Evolutionary conservation across 1,140 invertebrate genomes (phyloP), one percentile per base, ranked within the genome.

Genomic region (Neotoxoptera formosana): DNA sequence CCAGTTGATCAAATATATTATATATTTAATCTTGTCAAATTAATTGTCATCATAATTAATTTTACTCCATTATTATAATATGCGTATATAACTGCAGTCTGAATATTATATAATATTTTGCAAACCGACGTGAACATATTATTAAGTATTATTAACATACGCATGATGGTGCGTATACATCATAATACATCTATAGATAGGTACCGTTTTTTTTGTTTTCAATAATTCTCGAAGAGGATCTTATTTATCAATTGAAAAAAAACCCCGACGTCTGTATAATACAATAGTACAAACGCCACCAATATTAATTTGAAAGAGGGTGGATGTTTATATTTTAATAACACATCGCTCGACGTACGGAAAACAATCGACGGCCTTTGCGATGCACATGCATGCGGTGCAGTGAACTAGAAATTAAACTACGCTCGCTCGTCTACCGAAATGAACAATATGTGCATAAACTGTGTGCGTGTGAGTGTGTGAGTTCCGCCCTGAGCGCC

Each of bases 361-460:
- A 90, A 90, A 90, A 90, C 53, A 67, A 90, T 67, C 23, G 53
- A 90, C 88, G 36, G 45, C 30, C 9, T 30, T 8, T n/a, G 48
- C 23, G 34, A 30, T 25, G 23, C n/a, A 34, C 34, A 47, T 45
- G n/a, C 34, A 21, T 20, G 45, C n/a, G 41, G 76, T 56, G 76
- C 91, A 93, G 14, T 25, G 91, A 36, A 56, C 76, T 51, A 93
- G 91, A 93, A 93, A 93, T 93, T 56, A 45, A 93, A 93, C 91
- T 56, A 41, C 25, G 45, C 30, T 9, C 88, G 41, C 11, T 56
- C 53, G 89, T 91, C n/a, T 14, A 48, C 41, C 47, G n/a, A 53
- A 84, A 93, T 41, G 91, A 93, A 93, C 76, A 93, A 93, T 93
- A 48, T 86, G 67, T 83, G 25, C 36, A 36, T 76, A 76, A 4